A percentile compares a stretch with the other conserved stretches of the same genome.
These are phyloP conservation scores for Brachyrhaphis roseni DNA, from an alignment of 2,797 vertebrate species.

Conservation along the genomic window DNA sequence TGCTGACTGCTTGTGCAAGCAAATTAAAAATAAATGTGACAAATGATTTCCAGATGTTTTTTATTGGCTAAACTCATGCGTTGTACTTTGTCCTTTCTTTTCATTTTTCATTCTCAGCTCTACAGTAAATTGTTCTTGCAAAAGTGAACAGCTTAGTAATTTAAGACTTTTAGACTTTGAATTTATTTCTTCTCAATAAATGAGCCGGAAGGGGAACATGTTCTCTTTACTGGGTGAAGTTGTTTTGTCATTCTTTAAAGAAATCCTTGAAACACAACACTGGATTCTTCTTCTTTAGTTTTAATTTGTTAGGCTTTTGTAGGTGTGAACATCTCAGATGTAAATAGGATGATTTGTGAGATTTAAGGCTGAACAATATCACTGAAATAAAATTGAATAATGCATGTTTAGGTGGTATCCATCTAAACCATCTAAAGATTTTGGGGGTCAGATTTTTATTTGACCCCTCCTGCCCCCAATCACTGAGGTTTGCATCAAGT, in stretches of 20 bases:
- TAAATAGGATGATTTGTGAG: neutral
- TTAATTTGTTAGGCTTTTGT: neutral
- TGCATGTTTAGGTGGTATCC: neutral
- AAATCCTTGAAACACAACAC: neutral
- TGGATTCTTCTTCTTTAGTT: neutral
- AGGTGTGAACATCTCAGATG: neutral
- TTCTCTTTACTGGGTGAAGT: neutral
- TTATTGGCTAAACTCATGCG: neutral
- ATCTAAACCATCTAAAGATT: neutral
- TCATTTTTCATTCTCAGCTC: neutral
- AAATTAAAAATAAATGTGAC: constrained; percentile 10
- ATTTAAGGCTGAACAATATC: neutral
- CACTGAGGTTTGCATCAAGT: neutral
- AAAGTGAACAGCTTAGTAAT: neutral
- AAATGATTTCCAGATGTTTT: constrained; percentile 16
- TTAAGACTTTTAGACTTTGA: neutral
- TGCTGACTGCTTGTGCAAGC: neutral
- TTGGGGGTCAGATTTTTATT: neutral
- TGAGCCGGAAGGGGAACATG: neutral
- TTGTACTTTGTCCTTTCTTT: neutral
- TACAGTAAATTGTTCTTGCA: neutral
- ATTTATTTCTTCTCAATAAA: neutral
- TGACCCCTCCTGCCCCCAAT: too few relatives aligned
- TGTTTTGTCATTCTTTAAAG: neutral
- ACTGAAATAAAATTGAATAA: neutral